A percentile compares a stretch with the other conserved stretches of the same genome.
Conservation (phyloP, 2,113 vertebrate species). For the Pedetes capensis region DNA sequence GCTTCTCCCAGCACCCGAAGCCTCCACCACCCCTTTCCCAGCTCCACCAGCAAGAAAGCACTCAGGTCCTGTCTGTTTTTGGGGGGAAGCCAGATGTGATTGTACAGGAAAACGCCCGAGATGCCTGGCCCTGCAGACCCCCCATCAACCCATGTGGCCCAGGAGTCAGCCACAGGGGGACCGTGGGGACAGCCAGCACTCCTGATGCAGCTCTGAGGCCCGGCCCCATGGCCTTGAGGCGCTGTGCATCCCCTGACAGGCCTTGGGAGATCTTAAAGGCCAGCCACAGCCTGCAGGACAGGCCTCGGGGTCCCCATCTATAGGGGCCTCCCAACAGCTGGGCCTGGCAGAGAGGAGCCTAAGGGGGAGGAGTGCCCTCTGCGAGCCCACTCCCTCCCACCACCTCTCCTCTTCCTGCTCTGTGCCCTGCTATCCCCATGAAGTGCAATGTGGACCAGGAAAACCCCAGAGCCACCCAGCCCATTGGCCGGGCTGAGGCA, state of each 20-base stretch:
- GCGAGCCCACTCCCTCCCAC: no score
- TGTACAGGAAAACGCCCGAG: not conserved
- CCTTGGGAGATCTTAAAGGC: not conserved
- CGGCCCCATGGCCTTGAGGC: not conserved
- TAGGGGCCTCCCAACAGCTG: not conserved
- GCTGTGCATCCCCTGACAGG: not conserved
- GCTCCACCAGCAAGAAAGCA: not conserved
- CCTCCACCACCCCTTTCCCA: not conserved
- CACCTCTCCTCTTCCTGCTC: not conserved
- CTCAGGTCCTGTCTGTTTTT: accelerated
- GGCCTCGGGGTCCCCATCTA: not conserved
- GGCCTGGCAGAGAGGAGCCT: accelerated
- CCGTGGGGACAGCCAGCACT: accelerated
- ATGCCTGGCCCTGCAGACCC: accelerated
- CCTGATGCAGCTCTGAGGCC: accelerated
- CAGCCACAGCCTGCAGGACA: not conserved
- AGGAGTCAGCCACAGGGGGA: not conserved
- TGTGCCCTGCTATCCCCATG: not conserved
- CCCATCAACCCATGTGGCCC: no score
- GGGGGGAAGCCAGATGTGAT: accelerated
- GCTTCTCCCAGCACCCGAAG: accelerated
- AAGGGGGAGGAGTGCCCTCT: no score
- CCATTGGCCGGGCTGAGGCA: not conserved
- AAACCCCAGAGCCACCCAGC: not conserved
- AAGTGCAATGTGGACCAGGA: not conserved